Evolutionary conservation across 2,113 vertebrate genomes (phyloP).

Genomic region (Zosterops borbonicus): DNA sequence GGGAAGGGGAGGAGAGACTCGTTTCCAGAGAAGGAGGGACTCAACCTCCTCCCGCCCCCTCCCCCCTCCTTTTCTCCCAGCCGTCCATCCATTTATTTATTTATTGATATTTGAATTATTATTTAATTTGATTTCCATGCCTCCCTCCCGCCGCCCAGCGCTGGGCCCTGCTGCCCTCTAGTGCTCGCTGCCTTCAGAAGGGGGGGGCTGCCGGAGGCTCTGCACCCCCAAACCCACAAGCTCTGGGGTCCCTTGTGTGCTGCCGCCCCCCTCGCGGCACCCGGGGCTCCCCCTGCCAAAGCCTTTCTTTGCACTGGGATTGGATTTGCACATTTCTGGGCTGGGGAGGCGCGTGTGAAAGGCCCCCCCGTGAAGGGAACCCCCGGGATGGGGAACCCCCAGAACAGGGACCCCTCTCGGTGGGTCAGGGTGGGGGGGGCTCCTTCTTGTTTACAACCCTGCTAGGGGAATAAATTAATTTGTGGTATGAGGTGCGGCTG

Average conservation of each 20-base stretch:
- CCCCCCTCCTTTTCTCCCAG: not conserved
- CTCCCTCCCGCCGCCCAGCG: not conserved
- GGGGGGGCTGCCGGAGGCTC: not conserved
- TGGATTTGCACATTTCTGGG: slow-evolving; percentile 16
- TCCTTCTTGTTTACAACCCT: slow-evolving; percentile 56
- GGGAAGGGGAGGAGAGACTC: not conserved
- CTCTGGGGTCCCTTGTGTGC: not conserved
- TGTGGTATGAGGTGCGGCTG: slow-evolving; percentile 3
- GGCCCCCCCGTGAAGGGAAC: not conserved
- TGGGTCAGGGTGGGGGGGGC: not conserved
- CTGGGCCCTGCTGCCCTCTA: slow-evolving; percentile 65
- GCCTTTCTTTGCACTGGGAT: not conserved
- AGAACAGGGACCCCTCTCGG: not conserved
- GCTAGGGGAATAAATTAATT: slow-evolving; percentile 50
- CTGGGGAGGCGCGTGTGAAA: not conserved
- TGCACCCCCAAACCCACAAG: not conserved
- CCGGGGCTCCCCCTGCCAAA: not conserved
- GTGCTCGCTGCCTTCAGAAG: slow-evolving; percentile 20
- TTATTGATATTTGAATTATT: not conserved
- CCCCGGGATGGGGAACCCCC: not conserved
- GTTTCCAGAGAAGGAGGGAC: not conserved
- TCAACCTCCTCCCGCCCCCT: not conserved
- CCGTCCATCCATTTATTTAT: not conserved
- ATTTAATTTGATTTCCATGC: not conserved
- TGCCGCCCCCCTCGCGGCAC: not conserved